phyloP scores from a whole-genome alignment of 2,888 invertebrate species.

The Melikaiella ostensackeni region DNA sequence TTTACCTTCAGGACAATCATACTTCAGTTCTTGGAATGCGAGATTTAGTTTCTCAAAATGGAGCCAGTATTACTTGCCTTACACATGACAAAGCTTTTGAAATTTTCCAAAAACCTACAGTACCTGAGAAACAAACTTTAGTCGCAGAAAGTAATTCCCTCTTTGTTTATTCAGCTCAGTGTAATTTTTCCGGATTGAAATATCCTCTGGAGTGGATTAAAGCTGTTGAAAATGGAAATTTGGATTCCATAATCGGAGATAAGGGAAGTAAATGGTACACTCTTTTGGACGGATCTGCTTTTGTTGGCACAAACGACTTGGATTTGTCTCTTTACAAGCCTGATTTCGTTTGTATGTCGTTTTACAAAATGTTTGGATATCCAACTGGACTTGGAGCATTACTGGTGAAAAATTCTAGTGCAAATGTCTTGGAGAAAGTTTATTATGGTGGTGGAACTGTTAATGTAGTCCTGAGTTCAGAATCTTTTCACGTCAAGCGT shows the following conservation, averaged over 20 bases:
- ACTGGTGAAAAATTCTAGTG: constrained; percentile 85
- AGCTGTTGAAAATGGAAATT: constrained; percentile 81
- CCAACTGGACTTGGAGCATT: constrained; percentile 97
- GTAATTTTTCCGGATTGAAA: constrained; percentile 96
- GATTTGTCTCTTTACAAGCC: constrained; percentile 86
- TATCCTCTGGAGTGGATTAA: constrained; percentile 88
- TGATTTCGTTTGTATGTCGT: constrained; percentile 94
- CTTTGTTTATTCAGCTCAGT: constrained; percentile 93
- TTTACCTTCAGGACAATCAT: constrained; percentile 93
- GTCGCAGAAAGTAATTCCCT: constrained; percentile 79
- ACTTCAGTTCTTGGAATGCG: constrained; percentile 97
- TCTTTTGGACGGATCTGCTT: constrained; percentile 92
- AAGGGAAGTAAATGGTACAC: constrained; percentile 83
- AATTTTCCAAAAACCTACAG: constrained; percentile 71
- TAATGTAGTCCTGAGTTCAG: constrained; percentile 86
- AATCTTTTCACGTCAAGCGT: constrained; percentile 86
- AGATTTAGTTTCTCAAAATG: constrained; percentile 82
- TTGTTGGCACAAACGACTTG: constrained; percentile 86
- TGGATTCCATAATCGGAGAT: constrained; percentile 77
- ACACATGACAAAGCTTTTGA: constrained; percentile 80
- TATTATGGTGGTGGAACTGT: constrained; percentile 98
- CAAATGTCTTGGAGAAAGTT: constrained; percentile 81
- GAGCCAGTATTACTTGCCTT: constrained; percentile 80
- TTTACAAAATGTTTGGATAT: constrained; percentile 98
- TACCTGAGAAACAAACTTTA: constrained; percentile 20